Evolutionary conservation across 2,797 vertebrate species (phyloP).

Genomic region (Ambastaia sidthimunki): DNA sequence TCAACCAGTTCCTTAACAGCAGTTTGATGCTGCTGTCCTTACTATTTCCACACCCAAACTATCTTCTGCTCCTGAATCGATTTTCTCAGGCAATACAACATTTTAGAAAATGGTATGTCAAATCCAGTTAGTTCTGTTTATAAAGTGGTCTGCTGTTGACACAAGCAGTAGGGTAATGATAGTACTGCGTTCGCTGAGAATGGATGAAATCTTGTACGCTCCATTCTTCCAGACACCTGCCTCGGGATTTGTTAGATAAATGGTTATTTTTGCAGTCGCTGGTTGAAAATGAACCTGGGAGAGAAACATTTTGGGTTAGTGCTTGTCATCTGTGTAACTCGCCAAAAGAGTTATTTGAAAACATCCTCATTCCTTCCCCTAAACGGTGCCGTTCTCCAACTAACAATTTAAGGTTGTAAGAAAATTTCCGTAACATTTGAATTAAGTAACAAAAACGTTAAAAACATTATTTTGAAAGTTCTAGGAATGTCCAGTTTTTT

Average conservation of each 20-base stretch:
- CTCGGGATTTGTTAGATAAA: neutral
- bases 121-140: conserved; percentile 24
- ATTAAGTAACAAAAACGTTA: too few species aligned
- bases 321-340: neutral
- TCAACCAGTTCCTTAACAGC: conserved; percentile 69
- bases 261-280: neutral
- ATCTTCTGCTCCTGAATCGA: conserved; percentile 15
- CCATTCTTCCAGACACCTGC: neutral
- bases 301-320: neutral
- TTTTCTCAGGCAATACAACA: conserved; percentile 13
- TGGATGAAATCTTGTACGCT: neutral
- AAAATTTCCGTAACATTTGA: too few species aligned
- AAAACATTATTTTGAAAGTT: too few species aligned
- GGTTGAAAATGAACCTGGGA: neutral
- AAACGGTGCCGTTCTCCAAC: neutral
- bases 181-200: neutral
- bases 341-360: neutral
- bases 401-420: too few species aligned
- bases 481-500: too few species aligned
- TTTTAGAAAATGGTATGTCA: conserved; percentile 18
- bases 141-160: neutral
- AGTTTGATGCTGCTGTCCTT: conserved; percentile 30
- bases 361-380: neutral
- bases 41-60: conserved; percentile 36
- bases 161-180: neutral